phyloP scores from a whole-genome alignment of 2,888 invertebrate genomes.

The Taphrorychus bicolor region DNA sequence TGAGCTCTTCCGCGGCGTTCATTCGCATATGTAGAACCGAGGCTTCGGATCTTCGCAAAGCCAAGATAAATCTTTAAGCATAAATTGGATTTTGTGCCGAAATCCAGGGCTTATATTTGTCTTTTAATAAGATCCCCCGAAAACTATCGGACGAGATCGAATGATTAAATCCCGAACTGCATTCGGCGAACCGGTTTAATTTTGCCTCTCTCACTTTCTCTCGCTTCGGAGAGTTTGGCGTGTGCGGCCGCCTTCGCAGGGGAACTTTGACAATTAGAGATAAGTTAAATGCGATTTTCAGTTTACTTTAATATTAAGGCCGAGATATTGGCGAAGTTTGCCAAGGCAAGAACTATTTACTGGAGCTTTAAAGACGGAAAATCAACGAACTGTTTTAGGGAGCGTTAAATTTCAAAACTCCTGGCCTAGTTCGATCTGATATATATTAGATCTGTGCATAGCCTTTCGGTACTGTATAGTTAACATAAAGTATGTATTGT shows the following conservation, averaged over 20 bases:
- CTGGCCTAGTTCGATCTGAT: no score
- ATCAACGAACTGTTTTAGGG: no score
- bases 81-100: constrained; percentile 26
- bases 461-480: no score
- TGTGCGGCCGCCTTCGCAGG: constrained; percentile 1
- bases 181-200: constrained; percentile 10
- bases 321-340: not conserved
- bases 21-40: not conserved
- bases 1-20: no score
- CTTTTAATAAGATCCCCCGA: constrained; percentile 24
- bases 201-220: constrained; percentile 1
- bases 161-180: constrained; percentile 18
- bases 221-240: not conserved
- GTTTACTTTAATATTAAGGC: constrained; percentile 2
- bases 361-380: not conserved
- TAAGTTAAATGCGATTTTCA: constrained; percentile 5
- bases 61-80: constrained; percentile 2
- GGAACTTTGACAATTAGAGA: constrained; percentile 11
- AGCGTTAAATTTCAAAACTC: no score
- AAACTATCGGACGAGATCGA: constrained; percentile 24
- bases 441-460: no score
- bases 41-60: no score
- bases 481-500: no score
- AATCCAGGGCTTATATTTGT: constrained; percentile 23
- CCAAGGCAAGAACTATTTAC: not conserved